These are phyloP conservation scores for Chiloscyllium plagiosum DNA, from an alignment of 2,113 vertebrate genomes.

Conservation along the genomic window DNA sequence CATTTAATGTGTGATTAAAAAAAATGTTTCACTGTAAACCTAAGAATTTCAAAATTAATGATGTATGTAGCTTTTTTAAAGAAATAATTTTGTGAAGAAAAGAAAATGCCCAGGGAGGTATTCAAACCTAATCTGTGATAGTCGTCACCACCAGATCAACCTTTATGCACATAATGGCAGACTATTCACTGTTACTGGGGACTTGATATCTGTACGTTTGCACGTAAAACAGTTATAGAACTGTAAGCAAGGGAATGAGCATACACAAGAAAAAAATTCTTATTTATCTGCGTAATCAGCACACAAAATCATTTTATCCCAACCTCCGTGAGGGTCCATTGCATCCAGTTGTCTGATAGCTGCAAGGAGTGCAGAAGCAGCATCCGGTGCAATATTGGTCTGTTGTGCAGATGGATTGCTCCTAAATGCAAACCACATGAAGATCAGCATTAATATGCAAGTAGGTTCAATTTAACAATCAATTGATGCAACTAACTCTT, in stretches of 20 bases:
- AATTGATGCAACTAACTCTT: neutral
- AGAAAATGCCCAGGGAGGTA: neutral
- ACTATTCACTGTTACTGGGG: neutral
- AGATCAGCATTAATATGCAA: neutral
- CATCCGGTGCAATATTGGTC: slow-evolving; percentile 26
- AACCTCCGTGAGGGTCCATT: slow-evolving; percentile 29
- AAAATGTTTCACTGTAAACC: neutral
- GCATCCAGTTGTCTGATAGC: slow-evolving; percentile 35
- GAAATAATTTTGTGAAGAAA: neutral
- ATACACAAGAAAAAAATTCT: neutral
- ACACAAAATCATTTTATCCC: neutral
- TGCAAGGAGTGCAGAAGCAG: slow-evolving; percentile 30
- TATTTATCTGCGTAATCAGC: too few relatives aligned
- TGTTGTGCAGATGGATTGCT: slow-evolving; percentile 15
- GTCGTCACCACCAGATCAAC: neutral
- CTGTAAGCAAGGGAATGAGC: neutral
- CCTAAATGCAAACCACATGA: neutral
- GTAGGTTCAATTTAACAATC: neutral
- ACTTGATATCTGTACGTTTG: neutral
- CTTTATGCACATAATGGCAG: neutral
- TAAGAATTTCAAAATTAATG: neutral
- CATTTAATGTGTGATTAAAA: neutral
- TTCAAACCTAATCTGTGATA: neutral
- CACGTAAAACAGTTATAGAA: neutral
- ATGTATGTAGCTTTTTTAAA: neutral